Conservation (phyloP, 2,113 vertebrate species). For the Odontesthes bonariensis region DNA sequence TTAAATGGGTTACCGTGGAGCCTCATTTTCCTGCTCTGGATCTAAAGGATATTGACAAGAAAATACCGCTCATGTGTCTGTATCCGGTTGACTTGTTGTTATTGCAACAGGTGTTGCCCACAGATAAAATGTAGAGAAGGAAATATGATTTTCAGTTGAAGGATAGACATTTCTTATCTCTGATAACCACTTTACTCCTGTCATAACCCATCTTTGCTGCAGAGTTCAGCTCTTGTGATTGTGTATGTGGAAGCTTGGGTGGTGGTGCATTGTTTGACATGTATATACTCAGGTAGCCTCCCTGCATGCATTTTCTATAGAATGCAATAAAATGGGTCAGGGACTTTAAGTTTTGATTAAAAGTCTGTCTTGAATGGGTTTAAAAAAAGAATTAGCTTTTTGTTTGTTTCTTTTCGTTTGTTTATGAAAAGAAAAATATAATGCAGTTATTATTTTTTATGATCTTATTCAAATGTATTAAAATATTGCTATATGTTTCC, state of each 20-base stretch:
- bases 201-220: conserved; percentile 70
- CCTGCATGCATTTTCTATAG: conserved; percentile 3
- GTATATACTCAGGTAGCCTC: conserved; percentile 11
- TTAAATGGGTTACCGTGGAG: conserved; percentile 47
- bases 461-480: too few relatives aligned
- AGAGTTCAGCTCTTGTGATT: conserved; percentile 57
- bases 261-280: conserved; percentile 38
- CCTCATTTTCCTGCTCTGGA: conserved; percentile 47
- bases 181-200: conserved; percentile 76
- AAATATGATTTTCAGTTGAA: conserved; percentile 76
- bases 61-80: conserved; percentile 68
- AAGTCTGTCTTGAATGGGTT: background rate
- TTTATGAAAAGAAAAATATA: too few relatives aligned
- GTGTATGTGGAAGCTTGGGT: conserved; percentile 24
- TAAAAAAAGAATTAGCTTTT: too few relatives aligned
- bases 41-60: conserved; percentile 64
- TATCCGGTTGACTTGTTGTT: conserved; percentile 73
- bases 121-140: conserved; percentile 76
- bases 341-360: conserved; percentile 4
- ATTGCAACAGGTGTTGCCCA: conserved; percentile 75
- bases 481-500: too few relatives aligned
- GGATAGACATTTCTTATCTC: conserved; percentile 78
- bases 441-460: too few relatives aligned
- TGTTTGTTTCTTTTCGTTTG: too few relatives aligned
- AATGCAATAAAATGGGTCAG: background rate